Evolutionary conservation across 2,888 invertebrate species (phyloP), one percentile per base, ranked within the genome.

Genomic region (Ophion ventricosus): DNA sequence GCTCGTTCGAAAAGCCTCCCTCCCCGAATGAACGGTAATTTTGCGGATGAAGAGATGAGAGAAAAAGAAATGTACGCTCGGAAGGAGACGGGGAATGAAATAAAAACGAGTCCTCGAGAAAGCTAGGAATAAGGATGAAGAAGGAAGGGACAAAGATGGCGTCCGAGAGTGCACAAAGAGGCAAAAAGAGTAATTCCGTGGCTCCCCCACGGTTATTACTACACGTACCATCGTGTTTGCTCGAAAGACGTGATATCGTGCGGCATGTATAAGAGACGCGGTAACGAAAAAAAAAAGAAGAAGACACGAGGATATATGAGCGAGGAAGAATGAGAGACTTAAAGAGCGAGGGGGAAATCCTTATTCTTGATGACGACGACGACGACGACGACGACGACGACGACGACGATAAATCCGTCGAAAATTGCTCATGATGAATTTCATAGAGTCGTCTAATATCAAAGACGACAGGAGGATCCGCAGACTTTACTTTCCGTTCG

Each of bases 381-480:
- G n/a, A n/a, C n/a, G n/a, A n/a, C 35, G 7, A 35, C 4, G 35
- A 35, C 35, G 35, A 35, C 35, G 35, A 11, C 64, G 63, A 63
- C 26, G 57, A 67, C 67, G 63, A 80, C 66, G 69, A 73, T 72
- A 74, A 78, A 73, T 76, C 40, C 73, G 43, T 79, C 69, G 66
- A 85, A 79, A 63, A 76, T 83, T 67, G 66, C 81, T 56, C 64
- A 40, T 69, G 78, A 75, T 82, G 80, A 83, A 83, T 83, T 83
- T 80, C 73, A 72, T 78, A 67, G 76, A 73, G 69, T 76, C 77
- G 72, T 73, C 66, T 43, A 59, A 73, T 73, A 73, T 73, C 59
- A 59, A 17, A 14, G 59, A 59, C n/a, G 23, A 54, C 29, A 1
- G 23, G 70, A 61, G 25, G 43, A 2, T 20, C 66, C 20, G 2